Conservation (phyloP, 2,888 invertebrate genomes). For the Chesias legatella region DNA sequence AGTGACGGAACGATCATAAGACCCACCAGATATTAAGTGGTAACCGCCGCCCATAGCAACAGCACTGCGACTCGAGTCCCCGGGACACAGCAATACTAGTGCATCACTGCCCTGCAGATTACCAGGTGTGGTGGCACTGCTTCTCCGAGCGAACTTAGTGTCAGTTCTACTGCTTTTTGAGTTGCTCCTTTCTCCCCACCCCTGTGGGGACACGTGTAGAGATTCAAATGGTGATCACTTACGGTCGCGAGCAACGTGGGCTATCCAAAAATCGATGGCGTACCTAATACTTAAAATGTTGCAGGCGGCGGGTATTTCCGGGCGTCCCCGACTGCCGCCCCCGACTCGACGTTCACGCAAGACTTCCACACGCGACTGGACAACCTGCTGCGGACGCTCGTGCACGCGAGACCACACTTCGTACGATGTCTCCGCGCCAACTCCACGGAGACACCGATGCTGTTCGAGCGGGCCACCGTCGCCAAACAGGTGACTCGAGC, state of each 20-base stretch:
- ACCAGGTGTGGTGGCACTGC: too few species aligned
- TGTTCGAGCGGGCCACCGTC: slow-evolving; percentile 91
- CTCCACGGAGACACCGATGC: slow-evolving; percentile 87
- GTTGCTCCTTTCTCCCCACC: neutral
- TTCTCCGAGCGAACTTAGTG: too few species aligned
- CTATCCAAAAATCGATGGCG: slow-evolving; percentile 27
- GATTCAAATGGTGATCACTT: too few species aligned
- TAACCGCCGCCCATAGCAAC: too few species aligned
- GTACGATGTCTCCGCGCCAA: slow-evolving; percentile 96
- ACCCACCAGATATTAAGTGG: too few species aligned
- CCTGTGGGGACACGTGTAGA: slow-evolving; percentile 85
- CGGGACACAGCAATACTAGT: too few species aligned
- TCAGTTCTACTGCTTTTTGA: too few species aligned
- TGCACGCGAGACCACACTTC: slow-evolving; percentile 96
- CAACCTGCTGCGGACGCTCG: slow-evolving; percentile 93
- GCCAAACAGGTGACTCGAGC: slow-evolving; percentile 85
- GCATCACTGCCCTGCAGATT: too few species aligned
- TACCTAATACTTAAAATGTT: slow-evolving; percentile 47
- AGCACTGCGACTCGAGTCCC: too few species aligned
- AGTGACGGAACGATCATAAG: too few species aligned
- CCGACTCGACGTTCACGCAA: slow-evolving; percentile 93
- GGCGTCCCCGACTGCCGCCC: slow-evolving; percentile 94
- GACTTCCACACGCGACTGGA: slow-evolving; percentile 97
- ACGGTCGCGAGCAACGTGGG: too few species aligned
- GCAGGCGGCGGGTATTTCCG: slow-evolving; percentile 87